These are phyloP conservation scores for Selene dorsalis DNA, from an alignment of 2,797 vertebrate species.

Conservation along the genomic window DNA sequence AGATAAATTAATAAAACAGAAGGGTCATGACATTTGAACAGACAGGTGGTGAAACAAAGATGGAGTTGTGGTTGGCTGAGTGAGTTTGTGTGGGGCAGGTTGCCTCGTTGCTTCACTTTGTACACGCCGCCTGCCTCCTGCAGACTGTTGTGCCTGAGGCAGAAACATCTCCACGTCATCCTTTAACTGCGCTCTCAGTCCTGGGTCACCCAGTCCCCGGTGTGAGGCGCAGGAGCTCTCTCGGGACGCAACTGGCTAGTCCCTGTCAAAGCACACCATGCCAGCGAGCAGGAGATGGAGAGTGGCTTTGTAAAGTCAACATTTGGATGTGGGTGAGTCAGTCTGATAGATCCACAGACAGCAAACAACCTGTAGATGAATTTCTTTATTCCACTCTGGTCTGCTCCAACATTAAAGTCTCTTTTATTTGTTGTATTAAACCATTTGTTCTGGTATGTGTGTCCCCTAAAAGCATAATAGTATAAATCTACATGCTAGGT, in stretches of 20 bases:
- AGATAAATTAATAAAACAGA: constrained; percentile 20
- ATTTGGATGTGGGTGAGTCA: constrained; percentile 18
- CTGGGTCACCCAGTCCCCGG: constrained; percentile 19
- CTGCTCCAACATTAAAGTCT: not conserved
- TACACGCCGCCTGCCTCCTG: constrained; percentile 54
- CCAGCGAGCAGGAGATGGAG: constrained; percentile 22
- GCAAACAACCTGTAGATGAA: constrained; percentile 10
- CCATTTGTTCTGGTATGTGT: constrained; percentile 1
- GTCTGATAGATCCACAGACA: not conserved
- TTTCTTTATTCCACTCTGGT: not conserved
- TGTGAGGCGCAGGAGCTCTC: constrained; percentile 26
- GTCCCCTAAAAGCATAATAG: constrained; percentile 8
- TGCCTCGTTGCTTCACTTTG: constrained; percentile 52
- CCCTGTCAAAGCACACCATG: constrained; percentile 43
- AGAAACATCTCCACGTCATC: constrained; percentile 51
- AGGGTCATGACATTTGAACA: not conserved
- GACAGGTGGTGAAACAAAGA: constrained; percentile 1
- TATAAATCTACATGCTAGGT: constrained; percentile 2
- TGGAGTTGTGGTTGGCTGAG: constrained; percentile 20
- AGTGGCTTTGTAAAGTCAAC: constrained; percentile 43
- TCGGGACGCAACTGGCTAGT: constrained; percentile 15
- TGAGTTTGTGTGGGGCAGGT: constrained; percentile 19
- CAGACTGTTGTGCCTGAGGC: constrained; percentile 59
- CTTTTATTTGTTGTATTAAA: constrained; percentile 12
- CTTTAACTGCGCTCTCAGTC: constrained; percentile 31